A percentile compares a stretch with the other conserved stretches of the same genome.
Conservation (phyloP, 2,113 vertebrate species). For the Eptesicus fuscus region DNA sequence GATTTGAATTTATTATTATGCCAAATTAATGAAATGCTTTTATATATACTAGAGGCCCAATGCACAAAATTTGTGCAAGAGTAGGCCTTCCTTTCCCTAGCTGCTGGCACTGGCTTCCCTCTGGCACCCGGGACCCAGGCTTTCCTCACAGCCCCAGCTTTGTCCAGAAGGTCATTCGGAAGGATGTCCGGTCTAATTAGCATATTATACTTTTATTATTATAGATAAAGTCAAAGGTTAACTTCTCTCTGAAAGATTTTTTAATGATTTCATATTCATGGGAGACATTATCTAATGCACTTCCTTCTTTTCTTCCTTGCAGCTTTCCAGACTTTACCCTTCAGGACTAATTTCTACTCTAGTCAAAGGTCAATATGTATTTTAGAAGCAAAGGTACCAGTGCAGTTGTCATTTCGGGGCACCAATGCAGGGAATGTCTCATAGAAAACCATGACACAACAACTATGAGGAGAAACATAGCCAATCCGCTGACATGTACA, state of each 20-base stretch:
- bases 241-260: not conserved
- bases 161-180: too few species aligned
- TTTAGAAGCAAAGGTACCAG: not conserved
- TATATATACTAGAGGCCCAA: too few species aligned
- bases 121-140: too few species aligned
- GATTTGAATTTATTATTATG: not conserved
- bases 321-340: slow-evolving; percentile 1
- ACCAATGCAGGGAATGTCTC: not conserved
- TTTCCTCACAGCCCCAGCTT: too few species aligned
- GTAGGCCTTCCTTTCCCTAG: too few species aligned
- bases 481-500: too few species aligned
- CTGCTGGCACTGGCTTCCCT: too few species aligned
- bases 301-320: not conserved
- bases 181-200: too few species aligned
- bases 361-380: not conserved
- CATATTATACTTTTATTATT: not conserved
- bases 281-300: not conserved
- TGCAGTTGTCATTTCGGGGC: not conserved
- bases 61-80: too few species aligned
- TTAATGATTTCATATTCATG: slow-evolving; percentile 1
- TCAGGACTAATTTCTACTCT: not conserved
- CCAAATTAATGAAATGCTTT: not conserved
- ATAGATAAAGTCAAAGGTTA: not conserved
- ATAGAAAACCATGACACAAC: not conserved
- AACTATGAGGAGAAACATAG: not conserved